These are phyloP conservation scores for Halcyon senegalensis DNA, from an alignment of 2,113 vertebrate genomes.

Conservation along the genomic window DNA sequence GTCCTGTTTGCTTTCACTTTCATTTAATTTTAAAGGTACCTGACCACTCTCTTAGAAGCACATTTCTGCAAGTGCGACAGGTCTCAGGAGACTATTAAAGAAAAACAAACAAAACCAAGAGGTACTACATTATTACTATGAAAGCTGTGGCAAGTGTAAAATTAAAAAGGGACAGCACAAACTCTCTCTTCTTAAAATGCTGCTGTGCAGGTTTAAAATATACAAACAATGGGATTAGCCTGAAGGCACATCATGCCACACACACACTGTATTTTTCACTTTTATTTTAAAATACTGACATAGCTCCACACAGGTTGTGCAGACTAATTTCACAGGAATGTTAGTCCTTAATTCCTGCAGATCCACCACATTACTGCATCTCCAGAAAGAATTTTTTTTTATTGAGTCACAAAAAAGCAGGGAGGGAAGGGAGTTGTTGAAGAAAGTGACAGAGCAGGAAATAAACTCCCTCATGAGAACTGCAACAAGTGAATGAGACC, in stretches of 20 bases:
- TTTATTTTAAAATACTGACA: not conserved
- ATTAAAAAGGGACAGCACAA: not conserved
- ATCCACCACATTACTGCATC: not conserved
- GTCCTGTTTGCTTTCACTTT: not conserved
- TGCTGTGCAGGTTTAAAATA: not conserved
- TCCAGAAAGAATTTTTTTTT: not conserved
- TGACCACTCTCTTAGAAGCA: not conserved
- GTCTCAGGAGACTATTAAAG: not conserved
- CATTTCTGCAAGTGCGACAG: not conserved
- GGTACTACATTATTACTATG: not conserved
- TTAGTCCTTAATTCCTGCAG: not conserved
- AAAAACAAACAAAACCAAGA: not conserved
- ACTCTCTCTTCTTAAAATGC: not conserved
- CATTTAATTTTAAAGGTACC: not conserved
- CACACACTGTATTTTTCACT: not conserved
- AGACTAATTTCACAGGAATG: not conserved
- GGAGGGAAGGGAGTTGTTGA: not conserved
- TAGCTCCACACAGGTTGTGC: not conserved
- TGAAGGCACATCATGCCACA: not conserved
- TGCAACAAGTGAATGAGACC: not conserved
- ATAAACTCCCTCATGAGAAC: not conserved
- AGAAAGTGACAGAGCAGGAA: not conserved
- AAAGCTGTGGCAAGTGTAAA: not conserved
- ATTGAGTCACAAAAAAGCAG: not conserved
- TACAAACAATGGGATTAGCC: not conserved